These are phyloP conservation scores for Euwallacea similis DNA, from an alignment of 1,140 invertebrate genomes.

Conservation along the genomic window DNA sequence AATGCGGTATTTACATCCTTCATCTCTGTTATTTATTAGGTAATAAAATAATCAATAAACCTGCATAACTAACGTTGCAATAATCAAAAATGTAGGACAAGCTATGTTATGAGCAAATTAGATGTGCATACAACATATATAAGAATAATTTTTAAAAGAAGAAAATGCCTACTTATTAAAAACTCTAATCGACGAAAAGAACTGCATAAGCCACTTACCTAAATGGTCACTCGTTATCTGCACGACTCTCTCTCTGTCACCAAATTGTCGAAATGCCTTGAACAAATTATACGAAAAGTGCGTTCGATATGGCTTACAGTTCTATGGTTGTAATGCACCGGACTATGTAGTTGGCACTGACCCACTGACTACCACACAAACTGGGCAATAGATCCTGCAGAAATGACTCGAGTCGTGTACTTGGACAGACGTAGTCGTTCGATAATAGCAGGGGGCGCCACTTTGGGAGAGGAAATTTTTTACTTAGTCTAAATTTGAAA, in stretches of 20 bases:
- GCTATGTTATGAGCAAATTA: too few species aligned
- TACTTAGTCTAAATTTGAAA: constrained; percentile 4
- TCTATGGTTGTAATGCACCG: background rate
- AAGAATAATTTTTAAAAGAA: too few species aligned
- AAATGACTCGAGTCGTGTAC: constrained; percentile 24
- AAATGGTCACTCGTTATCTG: too few species aligned
- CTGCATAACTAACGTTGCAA: too few species aligned
- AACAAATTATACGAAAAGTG: too few species aligned
- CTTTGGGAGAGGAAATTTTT: constrained; percentile 11
- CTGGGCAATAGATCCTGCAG: constrained; percentile 32
- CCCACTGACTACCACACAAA: constrained; percentile 28
- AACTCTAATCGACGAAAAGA: background rate
- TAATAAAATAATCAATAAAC: too few species aligned
- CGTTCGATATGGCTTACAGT: background rate
- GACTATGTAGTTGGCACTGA: constrained; percentile 30
- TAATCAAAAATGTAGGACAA: too few species aligned
- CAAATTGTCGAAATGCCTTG: constrained; percentile 3
- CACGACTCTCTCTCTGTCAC: constrained; percentile 3
- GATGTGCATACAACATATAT: too few species aligned
- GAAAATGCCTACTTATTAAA: too few species aligned
- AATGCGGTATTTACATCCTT: too few species aligned
- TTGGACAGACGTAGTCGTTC: constrained; percentile 19
- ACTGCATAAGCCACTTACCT: background rate
- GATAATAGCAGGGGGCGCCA: constrained; percentile 19
- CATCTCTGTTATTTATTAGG: too few species aligned